Evolutionary conservation across 2,113 vertebrate species (phyloP).

Genomic region (Thalassarche chlororhynchos): DNA sequence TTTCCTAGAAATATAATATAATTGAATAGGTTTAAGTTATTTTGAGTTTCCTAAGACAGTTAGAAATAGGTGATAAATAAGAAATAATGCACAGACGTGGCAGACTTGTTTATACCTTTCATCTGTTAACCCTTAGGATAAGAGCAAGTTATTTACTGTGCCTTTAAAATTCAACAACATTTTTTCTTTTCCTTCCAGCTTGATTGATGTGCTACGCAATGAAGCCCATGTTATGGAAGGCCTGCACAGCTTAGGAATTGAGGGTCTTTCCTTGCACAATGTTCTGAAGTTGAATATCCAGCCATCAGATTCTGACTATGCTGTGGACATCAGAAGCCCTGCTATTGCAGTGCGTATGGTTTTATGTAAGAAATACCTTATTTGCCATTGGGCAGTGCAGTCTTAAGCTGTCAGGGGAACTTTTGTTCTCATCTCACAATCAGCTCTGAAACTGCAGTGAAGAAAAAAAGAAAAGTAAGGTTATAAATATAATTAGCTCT

Average conservation of each 20-base stretch:
- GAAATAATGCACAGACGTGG: neutral
- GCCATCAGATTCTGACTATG: constrained; percentile 91
- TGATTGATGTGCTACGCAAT: constrained; percentile 92
- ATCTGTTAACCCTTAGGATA: neutral
- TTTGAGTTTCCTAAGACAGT: neutral
- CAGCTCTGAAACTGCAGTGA: neutral
- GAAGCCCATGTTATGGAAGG: constrained; percentile 96
- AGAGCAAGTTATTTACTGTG: neutral
- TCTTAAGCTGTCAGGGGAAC: neutral
- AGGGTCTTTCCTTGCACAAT: constrained; percentile 88
- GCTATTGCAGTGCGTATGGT: constrained; percentile 86
- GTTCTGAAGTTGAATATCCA: constrained; percentile 93
- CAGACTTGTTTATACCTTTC: neutral
- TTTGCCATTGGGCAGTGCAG: neutral
- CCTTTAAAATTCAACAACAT: neutral
- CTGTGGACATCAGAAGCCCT: constrained; percentile 91
- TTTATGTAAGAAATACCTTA: neutral
- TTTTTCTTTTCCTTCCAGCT: constrained; percentile 65
- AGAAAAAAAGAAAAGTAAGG: neutral
- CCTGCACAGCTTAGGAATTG: constrained; percentile 88
- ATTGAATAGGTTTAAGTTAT: neutral
- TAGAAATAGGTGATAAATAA: neutral
- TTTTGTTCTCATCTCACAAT: neutral
- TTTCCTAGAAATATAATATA: neutral
- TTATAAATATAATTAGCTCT: neutral